Evolutionary conservation across 1,140 invertebrate genomes (phyloP).

Genomic region (Drosophila virilis): DNA sequence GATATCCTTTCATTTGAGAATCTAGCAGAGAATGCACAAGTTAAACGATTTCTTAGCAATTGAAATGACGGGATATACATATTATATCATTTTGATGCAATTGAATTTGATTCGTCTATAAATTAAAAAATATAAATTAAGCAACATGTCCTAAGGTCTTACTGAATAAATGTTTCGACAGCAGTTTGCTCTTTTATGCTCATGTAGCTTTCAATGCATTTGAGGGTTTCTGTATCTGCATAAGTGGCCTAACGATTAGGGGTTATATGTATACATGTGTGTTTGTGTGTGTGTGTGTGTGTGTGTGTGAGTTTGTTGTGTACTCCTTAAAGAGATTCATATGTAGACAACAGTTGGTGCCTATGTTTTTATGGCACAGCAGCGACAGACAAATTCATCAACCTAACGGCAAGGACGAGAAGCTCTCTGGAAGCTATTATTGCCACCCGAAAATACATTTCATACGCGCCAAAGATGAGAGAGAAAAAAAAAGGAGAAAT

Average conservation of each 20-base stretch:
- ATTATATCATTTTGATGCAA: too few species aligned
- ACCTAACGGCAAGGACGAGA: conserved; percentile 69
- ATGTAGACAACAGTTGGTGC: conserved; percentile 81
- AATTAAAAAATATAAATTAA: too few species aligned
- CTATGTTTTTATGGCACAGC: conserved; percentile 73
- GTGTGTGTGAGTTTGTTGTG: conserved; percentile 24
- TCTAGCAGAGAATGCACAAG: too few species aligned
- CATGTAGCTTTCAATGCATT: conserved; percentile 28
- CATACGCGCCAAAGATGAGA: conserved; percentile 69
- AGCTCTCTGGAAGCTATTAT: conserved; percentile 65
- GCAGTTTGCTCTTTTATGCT: conserved; percentile 35
- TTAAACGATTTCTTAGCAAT: too few species aligned
- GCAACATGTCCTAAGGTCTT: too few species aligned
- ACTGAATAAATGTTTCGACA: too few species aligned
- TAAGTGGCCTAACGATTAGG: conserved; percentile 35
- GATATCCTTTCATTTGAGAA: too few species aligned
- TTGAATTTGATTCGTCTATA: too few species aligned
- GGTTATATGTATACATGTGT: conserved; percentile 18
- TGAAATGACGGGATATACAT: too few species aligned
- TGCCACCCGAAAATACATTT: conserved; percentile 82
- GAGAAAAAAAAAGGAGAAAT: conserved; percentile 37
- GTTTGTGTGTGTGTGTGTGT: neutral
- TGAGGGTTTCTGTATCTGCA: conserved; percentile 48
- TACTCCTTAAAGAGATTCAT: conserved; percentile 78
- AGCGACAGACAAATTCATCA: conserved; percentile 73